Percentiles rank a stretch among this genome's conserved stretches.
Conservation (phyloP, 2,888 invertebrate species). For the Parthenolecanium corni region DNA sequence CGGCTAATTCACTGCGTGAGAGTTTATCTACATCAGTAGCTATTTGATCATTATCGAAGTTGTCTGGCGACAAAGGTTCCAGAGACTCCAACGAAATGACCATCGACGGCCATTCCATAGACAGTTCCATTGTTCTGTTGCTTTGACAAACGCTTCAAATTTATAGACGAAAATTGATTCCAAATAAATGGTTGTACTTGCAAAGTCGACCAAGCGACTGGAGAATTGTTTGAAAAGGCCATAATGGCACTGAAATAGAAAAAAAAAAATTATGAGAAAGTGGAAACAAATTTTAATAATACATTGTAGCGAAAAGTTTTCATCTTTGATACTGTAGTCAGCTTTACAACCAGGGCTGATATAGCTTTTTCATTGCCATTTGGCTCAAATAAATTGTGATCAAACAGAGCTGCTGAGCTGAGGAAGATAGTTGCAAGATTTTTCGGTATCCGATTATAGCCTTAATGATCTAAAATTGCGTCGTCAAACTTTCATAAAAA, state of each 20-base stretch:
- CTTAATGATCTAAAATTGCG: too few species aligned
- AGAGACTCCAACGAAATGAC: slow-evolving; percentile 14
- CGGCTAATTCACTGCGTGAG: slow-evolving; percentile 30
- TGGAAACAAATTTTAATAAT: background rate
- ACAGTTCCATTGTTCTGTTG: slow-evolving; percentile 11
- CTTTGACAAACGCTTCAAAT: background rate
- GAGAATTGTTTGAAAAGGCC: slow-evolving; percentile 45
- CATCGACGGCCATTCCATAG: slow-evolving; percentile 14
- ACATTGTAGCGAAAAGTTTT: slow-evolving; percentile 3
- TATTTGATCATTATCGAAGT: slow-evolving; percentile 2
- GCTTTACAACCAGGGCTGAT: too few species aligned
- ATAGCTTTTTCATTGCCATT: too few species aligned
- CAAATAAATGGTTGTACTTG: background rate
- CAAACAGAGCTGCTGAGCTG: too few species aligned
- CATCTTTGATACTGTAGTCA: too few species aligned
- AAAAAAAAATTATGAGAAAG: background rate
- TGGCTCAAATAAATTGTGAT: too few species aligned
- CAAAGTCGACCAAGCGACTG: slow-evolving; percentile 27
- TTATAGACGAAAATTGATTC: slow-evolving; percentile 16
- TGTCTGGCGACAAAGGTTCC: slow-evolving; percentile 13
- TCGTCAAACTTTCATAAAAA: too few species aligned
- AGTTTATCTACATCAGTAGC: slow-evolving; percentile 24
- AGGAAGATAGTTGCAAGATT: too few species aligned
- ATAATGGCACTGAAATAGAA: slow-evolving; percentile 62
- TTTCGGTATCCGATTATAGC: too few species aligned